Percentiles rank a stretch among this genome's conserved stretches.
Evolutionary conservation across 2,113 vertebrate genomes (phyloP).

Genomic region (Sisor rabdophorus): DNA sequence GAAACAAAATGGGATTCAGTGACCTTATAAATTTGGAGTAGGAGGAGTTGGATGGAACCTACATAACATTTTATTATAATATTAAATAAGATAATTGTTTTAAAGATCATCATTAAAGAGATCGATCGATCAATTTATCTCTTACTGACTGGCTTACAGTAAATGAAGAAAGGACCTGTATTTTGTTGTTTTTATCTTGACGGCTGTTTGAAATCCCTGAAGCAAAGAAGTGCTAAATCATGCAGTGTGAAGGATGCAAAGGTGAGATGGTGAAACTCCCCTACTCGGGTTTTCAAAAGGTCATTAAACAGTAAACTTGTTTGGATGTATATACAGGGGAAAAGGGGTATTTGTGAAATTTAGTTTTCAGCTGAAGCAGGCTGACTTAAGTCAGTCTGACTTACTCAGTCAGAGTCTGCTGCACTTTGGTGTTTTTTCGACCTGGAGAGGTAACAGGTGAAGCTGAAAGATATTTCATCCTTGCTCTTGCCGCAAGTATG

Average conservation of each 20-base stretch:
- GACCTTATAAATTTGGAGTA: background rate
- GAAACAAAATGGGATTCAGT: background rate
- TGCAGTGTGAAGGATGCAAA: background rate
- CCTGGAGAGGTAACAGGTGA: background rate
- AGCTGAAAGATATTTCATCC: background rate
- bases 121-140: too few species aligned
- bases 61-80: background rate
- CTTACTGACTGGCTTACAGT: background rate
- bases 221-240: background rate
- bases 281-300: background rate
- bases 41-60: background rate
- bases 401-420: background rate
- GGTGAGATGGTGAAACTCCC: background rate
- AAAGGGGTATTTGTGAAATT: background rate
- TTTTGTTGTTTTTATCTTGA: background rate
- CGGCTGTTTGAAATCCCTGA: background rate
- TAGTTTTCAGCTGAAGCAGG: background rate
- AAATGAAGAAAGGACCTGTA: too few species aligned
- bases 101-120: too few species aligned
- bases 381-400: background rate
- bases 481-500: background rate
- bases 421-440: background rate
- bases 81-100: background rate
- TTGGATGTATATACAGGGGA: background rate
- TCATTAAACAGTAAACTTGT: background rate